Evolutionary conservation across 2,113 vertebrate genomes (phyloP).

Genomic region (Lates calcarifer): DNA sequence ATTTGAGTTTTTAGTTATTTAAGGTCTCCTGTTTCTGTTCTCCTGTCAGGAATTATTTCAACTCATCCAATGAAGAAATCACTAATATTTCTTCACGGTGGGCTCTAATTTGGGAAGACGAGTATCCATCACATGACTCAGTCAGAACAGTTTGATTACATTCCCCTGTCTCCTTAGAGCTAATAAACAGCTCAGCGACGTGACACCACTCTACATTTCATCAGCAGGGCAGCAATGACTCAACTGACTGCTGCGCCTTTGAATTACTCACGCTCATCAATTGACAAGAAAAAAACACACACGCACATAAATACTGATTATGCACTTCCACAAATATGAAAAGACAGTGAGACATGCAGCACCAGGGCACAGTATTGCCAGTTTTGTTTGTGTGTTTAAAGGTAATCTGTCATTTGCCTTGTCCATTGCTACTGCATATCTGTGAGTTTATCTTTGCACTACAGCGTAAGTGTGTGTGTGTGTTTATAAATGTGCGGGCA

Average conservation of each 20-base stretch:
- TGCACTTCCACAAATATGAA: not conserved
- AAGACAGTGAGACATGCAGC: conserved; percentile 3
- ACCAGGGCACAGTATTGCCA: not conserved
- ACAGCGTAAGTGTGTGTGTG: conserved; percentile 8
- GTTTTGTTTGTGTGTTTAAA: conserved; percentile 11
- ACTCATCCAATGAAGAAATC: conserved; percentile 37
- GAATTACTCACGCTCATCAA: not conserved
- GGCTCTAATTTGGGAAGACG: conserved; percentile 35
- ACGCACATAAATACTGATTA: not conserved
- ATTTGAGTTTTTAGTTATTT: not conserved
- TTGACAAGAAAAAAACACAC: not conserved
- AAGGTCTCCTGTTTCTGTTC: conserved; percentile 17
- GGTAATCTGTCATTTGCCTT: not conserved
- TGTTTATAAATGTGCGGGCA: not conserved
- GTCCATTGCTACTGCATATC: not conserved
- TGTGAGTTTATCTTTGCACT: conserved; percentile 1
- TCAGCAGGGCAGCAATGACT: conserved; percentile 27
- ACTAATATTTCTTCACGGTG: conserved; percentile 35
- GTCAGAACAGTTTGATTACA: conserved; percentile 50
- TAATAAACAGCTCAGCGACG: conserved; percentile 39
- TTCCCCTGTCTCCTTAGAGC: conserved; percentile 41
- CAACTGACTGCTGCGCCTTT: conserved; percentile 5
- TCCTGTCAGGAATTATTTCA: conserved; percentile 39
- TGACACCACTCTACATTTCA: conserved; percentile 20
- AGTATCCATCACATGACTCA: conserved; percentile 31